Base-by-base conservation (phyloP, 2,797 vertebrate species). In the Oceanodroma leucorhoa region DNA sequence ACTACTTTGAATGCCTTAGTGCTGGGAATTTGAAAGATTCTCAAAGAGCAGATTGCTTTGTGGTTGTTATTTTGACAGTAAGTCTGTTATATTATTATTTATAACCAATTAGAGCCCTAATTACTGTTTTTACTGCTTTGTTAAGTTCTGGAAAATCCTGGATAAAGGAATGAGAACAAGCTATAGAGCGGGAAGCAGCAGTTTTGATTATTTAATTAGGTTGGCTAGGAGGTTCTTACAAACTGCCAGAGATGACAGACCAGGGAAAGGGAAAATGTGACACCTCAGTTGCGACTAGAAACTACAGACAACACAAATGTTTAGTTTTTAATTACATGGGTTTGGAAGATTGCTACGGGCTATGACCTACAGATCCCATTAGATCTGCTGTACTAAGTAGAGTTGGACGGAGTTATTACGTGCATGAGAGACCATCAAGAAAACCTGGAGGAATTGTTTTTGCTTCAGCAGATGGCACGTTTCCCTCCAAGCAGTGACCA, bases 21-120 rank as follows among this genome's bases (percentile, higher is more conserved):
- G 69, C 61, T 51, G 46, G 10, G 86, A 94, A 93, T 93, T 54
- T 85, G 89, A 93, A 96, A 90, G 77, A 92, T 89, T 87, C 79
- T 87, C 94, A 93, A 88, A 70, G 73, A 94, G 87, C 82, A 85
- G 69, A 83, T 72, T 95, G 93, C 90, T 90, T 97, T 95, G 93
- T 96, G 92, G 94, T 83, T 96, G 94, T 95, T 97, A 95, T 93
- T 97, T 96, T 97, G 96, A 98, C 96, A 97, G 89, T 91, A 94
- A 91, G 82, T 93, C 97, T 97, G 94, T 96, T 91, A 75, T 91
- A 88, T 91, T 94, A 66, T 96, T 96, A 85, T 96, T 95, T 94
- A 95, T 76, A 96, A 91, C 78, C 83, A 81, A 87, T 83, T 83
- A 55, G 77, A 79, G 60, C 61, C 29, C 73, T 96, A 95, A 95